Conservation (phyloP, 2,888 invertebrate species). For the Hanleya hanleyi region DNA sequence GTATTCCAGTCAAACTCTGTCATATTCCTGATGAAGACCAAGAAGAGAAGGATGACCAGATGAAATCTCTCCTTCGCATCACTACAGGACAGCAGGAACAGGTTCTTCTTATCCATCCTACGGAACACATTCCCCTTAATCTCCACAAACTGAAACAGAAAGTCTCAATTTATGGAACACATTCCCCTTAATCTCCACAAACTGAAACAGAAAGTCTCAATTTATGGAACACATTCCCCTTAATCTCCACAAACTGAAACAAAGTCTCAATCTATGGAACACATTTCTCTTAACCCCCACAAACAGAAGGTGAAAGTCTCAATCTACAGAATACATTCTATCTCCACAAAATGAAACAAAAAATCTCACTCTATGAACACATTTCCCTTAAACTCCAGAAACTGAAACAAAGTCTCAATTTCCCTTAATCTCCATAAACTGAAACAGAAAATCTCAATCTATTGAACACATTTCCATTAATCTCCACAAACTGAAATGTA, state of each 20-base stretch:
- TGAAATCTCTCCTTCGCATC: constrained; percentile 98
- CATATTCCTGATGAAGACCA: constrained; percentile 98
- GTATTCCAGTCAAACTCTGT: constrained; percentile 97
- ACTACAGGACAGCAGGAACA: constrained; percentile 95
- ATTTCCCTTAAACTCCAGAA: too few relatives aligned
- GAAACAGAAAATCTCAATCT: not conserved
- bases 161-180: constrained; percentile 83
- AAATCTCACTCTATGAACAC: too few relatives aligned
- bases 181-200: constrained; percentile 99
- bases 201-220: constrained; percentile 78
- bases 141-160: constrained; percentile 91
- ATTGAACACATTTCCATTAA: too few relatives aligned
- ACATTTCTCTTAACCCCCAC: constrained; percentile 99
- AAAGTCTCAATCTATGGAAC: constrained; percentile 78
- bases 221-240: constrained; percentile 96
- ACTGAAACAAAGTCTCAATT: too few relatives aligned
- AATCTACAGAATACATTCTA: too few relatives aligned
- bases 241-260: constrained; percentile 97
- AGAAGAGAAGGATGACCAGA: constrained; percentile 89
- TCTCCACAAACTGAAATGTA: too few relatives aligned
- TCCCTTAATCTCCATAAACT: too few relatives aligned
- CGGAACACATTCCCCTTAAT: constrained; percentile 99
- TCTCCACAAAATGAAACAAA: too few relatives aligned
- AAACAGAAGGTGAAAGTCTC: constrained; percentile 10
- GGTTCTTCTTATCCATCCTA: constrained; percentile 98